Conservation (phyloP, 1,140 invertebrate genomes). For the Lamellibrachia luymesi region DNA sequence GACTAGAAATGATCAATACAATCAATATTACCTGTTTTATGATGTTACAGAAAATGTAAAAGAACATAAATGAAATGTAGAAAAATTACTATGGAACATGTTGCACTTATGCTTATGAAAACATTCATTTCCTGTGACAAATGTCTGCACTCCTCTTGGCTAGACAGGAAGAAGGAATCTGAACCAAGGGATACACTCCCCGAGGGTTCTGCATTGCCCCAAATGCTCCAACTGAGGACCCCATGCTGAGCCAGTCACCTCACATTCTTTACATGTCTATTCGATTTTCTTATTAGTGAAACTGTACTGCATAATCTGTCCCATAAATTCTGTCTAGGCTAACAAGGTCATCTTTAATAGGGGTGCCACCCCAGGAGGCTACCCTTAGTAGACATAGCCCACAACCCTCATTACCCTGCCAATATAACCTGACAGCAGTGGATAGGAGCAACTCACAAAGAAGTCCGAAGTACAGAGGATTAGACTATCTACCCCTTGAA, state of each 20-base stretch:
- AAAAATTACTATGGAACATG: background rate
- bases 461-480: background rate
- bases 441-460: background rate
- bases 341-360: background rate
- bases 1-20: background rate
- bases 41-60: background rate
- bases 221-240: background rate
- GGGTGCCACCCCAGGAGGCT: background rate
- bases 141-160: background rate
- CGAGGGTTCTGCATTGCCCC: background rate
- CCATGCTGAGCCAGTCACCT: background rate
- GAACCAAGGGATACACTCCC: background rate
- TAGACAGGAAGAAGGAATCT: background rate
- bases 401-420: background rate
- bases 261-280: background rate
- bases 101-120: background rate
- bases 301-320: background rate
- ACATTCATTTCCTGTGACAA: background rate
- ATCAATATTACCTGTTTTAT: background rate
- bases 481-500: background rate
- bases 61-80: background rate
- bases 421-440: background rate
- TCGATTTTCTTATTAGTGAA: background rate
- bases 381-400: background rate
- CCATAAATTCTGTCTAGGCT: background rate